phyloP scores from a whole-genome alignment of 1,140 invertebrate genomes.

The Tetramorium parvispinum region DNA sequence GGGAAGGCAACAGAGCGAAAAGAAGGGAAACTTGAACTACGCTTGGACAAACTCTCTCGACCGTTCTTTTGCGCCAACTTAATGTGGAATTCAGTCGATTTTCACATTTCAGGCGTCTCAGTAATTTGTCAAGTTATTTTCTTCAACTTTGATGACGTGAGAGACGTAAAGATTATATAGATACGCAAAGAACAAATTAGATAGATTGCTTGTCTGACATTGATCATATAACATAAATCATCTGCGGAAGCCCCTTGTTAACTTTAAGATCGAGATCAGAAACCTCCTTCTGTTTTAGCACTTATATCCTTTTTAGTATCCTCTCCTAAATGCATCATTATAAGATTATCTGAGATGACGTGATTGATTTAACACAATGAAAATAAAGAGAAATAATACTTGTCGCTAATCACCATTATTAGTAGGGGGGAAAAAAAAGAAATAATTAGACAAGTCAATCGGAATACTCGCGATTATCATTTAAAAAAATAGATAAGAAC shows the following conservation, averaged over 20 bases:
- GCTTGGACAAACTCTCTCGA: neutral
- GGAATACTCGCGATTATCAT: neutral
- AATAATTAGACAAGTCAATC: constrained; percentile 2
- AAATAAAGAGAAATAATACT: constrained; percentile 26
- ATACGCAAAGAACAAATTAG: neutral
- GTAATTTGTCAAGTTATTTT: constrained; percentile 16
- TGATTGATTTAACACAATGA: constrained; percentile 15
- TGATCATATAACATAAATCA: neutral
- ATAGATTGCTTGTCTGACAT: neutral
- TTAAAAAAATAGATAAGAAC: neutral
- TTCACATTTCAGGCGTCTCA: neutral
- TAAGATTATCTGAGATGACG: neutral
- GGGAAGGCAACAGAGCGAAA: neutral
- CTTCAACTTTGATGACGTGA: neutral
- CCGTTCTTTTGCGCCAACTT: neutral
- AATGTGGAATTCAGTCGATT: neutral
- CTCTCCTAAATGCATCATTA: constrained; percentile 20
- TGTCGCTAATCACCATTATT: neutral
- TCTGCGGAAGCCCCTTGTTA: neutral
- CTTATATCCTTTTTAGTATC: neutral
- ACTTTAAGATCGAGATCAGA: neutral
- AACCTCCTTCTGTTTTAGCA: neutral
- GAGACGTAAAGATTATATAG: neutral
- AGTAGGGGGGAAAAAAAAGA: neutral
- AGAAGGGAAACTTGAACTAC: neutral